A percentile compares a stretch with the other conserved stretches of the same genome.
phyloP scores from a whole-genome alignment of 2,797 vertebrate genomes.

The Falco rusticolus region DNA sequence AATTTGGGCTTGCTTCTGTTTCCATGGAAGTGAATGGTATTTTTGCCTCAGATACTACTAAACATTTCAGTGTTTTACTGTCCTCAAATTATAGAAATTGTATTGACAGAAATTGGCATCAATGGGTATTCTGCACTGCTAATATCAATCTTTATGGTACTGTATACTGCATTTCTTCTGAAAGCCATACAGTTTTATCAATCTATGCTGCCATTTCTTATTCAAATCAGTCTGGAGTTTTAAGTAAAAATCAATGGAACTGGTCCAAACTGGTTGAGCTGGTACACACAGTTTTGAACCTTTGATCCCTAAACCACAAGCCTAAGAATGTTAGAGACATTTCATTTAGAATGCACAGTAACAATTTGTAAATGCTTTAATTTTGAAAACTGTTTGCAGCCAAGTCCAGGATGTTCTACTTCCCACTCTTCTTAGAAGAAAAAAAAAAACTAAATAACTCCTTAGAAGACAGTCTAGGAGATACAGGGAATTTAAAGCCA shows the following conservation, averaged over 20 bases:
- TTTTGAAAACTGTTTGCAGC: not conserved
- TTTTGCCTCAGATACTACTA: not conserved
- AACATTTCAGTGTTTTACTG: not conserved
- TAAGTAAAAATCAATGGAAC: not conserved
- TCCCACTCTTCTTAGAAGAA: not conserved
- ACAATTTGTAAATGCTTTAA: not conserved
- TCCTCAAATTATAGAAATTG: not conserved
- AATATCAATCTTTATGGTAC: not conserved
- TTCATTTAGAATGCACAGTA: not conserved
- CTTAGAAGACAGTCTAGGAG: not conserved
- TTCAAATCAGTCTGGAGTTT: not conserved
- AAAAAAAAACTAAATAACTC: not conserved
- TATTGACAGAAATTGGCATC: not conserved
- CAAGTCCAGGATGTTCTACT: not conserved
- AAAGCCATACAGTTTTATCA: not conserved
- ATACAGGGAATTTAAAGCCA: not conserved
- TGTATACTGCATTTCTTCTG: not conserved
- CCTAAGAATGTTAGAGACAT: not conserved
- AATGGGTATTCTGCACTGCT: not conserved
- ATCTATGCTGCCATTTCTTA: not conserved
- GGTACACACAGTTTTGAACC: not conserved
- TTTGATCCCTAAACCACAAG: not conserved
- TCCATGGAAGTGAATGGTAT: constrained; percentile 23
- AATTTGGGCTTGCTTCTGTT: constrained; percentile 1
- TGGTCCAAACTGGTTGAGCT: not conserved